Base-by-base conservation (phyloP, 2,888 invertebrate species). In the Drosophila algonquin region DNA sequence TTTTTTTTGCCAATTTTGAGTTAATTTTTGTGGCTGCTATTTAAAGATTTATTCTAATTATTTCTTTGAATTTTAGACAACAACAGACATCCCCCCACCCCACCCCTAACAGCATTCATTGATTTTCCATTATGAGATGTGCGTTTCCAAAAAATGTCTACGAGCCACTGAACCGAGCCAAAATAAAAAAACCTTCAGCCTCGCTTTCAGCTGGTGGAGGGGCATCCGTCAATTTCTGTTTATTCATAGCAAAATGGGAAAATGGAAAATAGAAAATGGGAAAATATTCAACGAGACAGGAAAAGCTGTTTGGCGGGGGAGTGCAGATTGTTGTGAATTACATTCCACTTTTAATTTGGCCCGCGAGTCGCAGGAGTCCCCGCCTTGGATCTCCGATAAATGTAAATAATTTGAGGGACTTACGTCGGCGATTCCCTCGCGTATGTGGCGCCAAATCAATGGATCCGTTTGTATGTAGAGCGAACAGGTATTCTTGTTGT, bases 381-480 rank as follows among this genome's bases (percentile, higher is more conserved):
- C 45, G n/a, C 10, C 14, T 14, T 24, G 18, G 5, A 5, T 52
- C 24, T 21, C 5, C 48, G 10, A 27, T 27, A 4, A 8, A 3
- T 44, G 16, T 12, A 8, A 44, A 44, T n/a, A 40, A 12, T n/a
- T n/a, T 14, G 2, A 40, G n/a, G 40, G 30, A 86, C 91, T 94
- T 92, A 97, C 97, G 93, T 97, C 97, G 65, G 95, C 95, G 89
- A 96, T 95, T 68, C 95, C 95, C 89, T 95, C 96, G 83, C 96
- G 94, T 89, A 99, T 97, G 91, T 98, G 98, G 90, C 96, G 95
- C 98, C 99, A 99, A 92, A 99, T 96, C 81, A 98, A 95, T 79
- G 99, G 99, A 93, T 99, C 99, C 24, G 99, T 99, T 93, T 99
- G 98, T 92, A 99, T 97, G 92, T 96, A 99, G 78, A 99, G 94